Base-by-base conservation (phyloP, 2,797 vertebrate species). In the Acanthornis magna region DNA sequence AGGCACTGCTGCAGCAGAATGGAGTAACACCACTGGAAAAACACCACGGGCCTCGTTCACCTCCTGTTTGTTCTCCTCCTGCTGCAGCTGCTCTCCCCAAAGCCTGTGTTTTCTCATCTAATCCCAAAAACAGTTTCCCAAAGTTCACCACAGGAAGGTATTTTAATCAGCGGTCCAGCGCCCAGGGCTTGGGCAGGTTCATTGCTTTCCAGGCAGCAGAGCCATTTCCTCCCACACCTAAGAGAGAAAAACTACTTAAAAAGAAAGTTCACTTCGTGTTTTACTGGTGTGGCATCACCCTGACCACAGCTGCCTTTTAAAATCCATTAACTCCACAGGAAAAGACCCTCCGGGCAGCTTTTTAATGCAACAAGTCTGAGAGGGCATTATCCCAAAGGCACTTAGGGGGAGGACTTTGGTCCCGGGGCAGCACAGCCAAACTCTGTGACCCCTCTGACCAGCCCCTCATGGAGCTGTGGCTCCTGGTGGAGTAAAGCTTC, bases 401-500 rank as follows among this genome's bases (percentile, higher is more conserved):
- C 73, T 83, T 70, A 62, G 0, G 1, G 7, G 43, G 25, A 80
- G 22, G 30, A 19, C 47, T 58, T 40, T 47, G 68, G 47, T 55
- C 29, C 32, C 58, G 22, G 27, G 40, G 38, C 43, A 73, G 60
- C 48, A 17, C 16, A 62, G 40, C 16, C 22, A 4, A 77, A n/a
- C 10, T 5, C 47, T 4, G 3, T 3, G 11, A 50, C 51, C 27
- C 7, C 34, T 1, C 0, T 3, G 3, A 27, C 10, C 62, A n/a
- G 22, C 13, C 40, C 53, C 25, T 16, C 5, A 0, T 0, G 2
- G 60, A 73, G 53, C 43, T 3, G 53, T 2, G 13, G 45, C 55
- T 92, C 51, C 38, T 70, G 42, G 30, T 1, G 0, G 26, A 82
- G 43, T 9, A 34, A 73, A 63, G 32, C 43, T 66, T 67, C 43